A percentile compares a stretch with the other conserved stretches of the same genome.
These are phyloP conservation scores for Cerastis rubricosa DNA, from an alignment of 2,888 invertebrate species.

Conservation along the genomic window DNA sequence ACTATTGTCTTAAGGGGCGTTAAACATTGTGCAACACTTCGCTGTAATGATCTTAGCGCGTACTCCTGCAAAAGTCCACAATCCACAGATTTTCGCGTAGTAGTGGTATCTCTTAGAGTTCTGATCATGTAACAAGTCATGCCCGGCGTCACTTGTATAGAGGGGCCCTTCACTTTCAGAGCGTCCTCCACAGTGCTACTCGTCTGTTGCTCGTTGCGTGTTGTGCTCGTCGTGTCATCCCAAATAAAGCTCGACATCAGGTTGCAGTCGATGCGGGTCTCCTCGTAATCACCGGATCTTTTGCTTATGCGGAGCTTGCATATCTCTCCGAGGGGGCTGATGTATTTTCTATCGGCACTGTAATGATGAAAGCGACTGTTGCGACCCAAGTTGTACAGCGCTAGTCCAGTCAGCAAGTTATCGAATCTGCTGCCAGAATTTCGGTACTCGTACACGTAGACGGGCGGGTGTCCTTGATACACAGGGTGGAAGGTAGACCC, in stretches of 20 bases:
- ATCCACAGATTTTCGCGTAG: constrained; percentile 72
- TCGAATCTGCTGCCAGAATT: constrained; percentile 80
- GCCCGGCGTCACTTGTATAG: constrained; percentile 74
- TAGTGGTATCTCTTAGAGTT: constrained; percentile 65
- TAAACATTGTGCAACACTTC: constrained; percentile 46
- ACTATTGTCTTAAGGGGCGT: constrained; percentile 16
- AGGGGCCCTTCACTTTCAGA: constrained; percentile 76
- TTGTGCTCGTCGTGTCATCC: constrained; percentile 64
- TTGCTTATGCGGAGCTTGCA: constrained; percentile 77
- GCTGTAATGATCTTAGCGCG: constrained; percentile 72
- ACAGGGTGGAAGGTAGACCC: constrained; percentile 75
- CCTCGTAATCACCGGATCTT: constrained; percentile 77
- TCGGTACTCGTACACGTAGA: constrained; percentile 79
- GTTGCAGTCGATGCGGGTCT: constrained; percentile 78
- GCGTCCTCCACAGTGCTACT: constrained; percentile 76
- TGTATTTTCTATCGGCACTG: constrained; percentile 67
- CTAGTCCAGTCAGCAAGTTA: constrained; percentile 78
- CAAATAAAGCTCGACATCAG: constrained; percentile 81
- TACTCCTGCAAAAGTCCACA: constrained; percentile 80
- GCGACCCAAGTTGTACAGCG: constrained; percentile 81
- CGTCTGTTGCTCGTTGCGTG: constrained; percentile 56
- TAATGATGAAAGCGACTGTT: constrained; percentile 65
- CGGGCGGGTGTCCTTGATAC: constrained; percentile 75
- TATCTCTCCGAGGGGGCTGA: constrained; percentile 70
- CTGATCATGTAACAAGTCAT: constrained; percentile 80